These are phyloP conservation scores for Mesocentrotus franciscanus DNA, from an alignment of 53 echinoderm and acorn worm genomes.

Conservation along the genomic window DNA sequence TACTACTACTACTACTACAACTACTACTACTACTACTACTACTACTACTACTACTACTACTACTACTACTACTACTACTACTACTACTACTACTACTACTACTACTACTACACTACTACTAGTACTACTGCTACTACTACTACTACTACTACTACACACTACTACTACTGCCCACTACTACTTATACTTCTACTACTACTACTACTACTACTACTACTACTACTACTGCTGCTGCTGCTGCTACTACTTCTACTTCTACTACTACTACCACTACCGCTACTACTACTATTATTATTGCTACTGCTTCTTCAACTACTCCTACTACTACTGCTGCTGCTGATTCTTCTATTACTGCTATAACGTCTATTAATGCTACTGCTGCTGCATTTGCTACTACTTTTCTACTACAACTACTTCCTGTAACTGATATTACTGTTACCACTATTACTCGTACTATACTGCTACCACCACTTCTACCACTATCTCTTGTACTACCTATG, in stretches of 20 bases:
- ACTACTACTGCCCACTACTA: neutral
- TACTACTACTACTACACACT: slow-evolving; percentile 13
- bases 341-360: neutral
- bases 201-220: slow-evolving; percentile 35
- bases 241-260: slow-evolving; percentile 25
- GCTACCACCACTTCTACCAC: neutral
- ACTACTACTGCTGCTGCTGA: neutral
- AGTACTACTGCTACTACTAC: slow-evolving; percentile 13
- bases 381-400: neutral
- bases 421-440: neutral
- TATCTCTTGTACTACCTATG: neutral
- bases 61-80: slow-evolving; percentile 40
- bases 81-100: slow-evolving; percentile 40
- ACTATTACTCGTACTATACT: slow-evolving; percentile 17
- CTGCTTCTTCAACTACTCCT: neutral
- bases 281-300: slow-evolving; percentile 11
- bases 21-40: slow-evolving; percentile 44
- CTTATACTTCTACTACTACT: slow-evolving; percentile 33
- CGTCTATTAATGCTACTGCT: slow-evolving; percentile 11
- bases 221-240: slow-evolving; percentile 12
- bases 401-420: neutral
- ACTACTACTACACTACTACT: slow-evolving; percentile 8
- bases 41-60: slow-evolving; percentile 37
- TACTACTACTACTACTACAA: slow-evolving; percentile 35
- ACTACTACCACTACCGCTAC: slow-evolving; percentile 20